Evolutionary conservation across 1,140 invertebrate genomes (phyloP).

Genomic region (Saccostrea echinata): DNA sequence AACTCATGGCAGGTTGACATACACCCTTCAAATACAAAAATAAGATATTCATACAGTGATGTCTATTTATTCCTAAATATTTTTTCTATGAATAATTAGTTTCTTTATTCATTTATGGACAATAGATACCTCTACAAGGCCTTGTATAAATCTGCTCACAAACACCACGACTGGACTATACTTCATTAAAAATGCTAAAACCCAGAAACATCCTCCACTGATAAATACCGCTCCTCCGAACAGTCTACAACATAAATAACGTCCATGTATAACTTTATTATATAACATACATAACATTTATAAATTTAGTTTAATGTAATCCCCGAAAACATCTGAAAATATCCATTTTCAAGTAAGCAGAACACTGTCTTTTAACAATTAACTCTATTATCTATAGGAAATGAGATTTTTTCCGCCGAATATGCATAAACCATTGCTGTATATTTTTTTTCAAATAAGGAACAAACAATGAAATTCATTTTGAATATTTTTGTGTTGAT

Average conservation of each 20-base stretch:
- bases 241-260: conserved; percentile 37
- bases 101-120: background rate
- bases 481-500: no score
- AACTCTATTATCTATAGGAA: no score
- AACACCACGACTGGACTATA: conserved; percentile 33
- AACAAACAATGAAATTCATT: no score
- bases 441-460: no score
- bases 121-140: conserved; percentile 54
- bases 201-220: conserved; percentile 49
- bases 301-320: no score
- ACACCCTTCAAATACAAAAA: conserved; percentile 80
- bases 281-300: no score
- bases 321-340: no score
- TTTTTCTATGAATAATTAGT: background rate
- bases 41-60: background rate
- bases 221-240: conserved; percentile 53
- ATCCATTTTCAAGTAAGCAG: no score
- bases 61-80: background rate
- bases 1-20: conserved; percentile 73
- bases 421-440: no score
- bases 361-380: no score
- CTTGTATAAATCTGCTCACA: conserved; percentile 55
- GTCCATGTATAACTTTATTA: no score
- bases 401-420: no score
- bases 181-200: conserved; percentile 42